A percentile compares a stretch with the other conserved stretches of the same genome.
Conservation (phyloP, 2,797 vertebrate genomes). For the Sandelia bainsii region DNA sequence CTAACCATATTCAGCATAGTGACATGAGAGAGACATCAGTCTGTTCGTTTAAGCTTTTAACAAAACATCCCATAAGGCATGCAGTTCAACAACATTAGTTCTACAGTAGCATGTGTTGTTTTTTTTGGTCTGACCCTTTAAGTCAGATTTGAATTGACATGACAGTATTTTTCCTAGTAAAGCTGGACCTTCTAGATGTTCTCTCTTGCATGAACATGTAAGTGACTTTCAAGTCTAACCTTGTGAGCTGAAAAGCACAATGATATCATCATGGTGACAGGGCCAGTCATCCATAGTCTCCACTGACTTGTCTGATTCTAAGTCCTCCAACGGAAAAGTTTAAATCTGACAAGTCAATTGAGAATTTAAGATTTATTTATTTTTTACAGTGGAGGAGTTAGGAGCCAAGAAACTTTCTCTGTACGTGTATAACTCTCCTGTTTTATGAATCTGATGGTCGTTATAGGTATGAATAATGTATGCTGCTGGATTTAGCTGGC, state of each 20-base stretch:
- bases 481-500: not conserved
- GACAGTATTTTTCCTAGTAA: not conserved
- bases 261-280: slow-evolving; percentile 54
- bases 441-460: slow-evolving; percentile 7
- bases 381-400: slow-evolving; percentile 8
- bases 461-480: not conserved
- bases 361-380: slow-evolving; percentile 22
- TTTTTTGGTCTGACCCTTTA: not conserved
- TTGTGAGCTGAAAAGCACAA: slow-evolving; percentile 42
- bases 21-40: not conserved
- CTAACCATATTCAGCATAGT: no score
- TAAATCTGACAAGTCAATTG: slow-evolving; percentile 25
- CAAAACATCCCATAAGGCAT: no score
- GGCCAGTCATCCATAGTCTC: slow-evolving; percentile 39
- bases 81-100: no score
- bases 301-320: slow-evolving; percentile 43
- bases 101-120: no score
- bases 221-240: slow-evolving; percentile 51
- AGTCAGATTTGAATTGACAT: slow-evolving; percentile 3
- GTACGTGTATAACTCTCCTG: slow-evolving; percentile 1
- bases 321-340: slow-evolving; percentile 23
- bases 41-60: no score
- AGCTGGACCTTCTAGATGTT: slow-evolving; percentile 23
- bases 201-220: slow-evolving; percentile 30
- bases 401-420: not conserved